phyloP scores from a whole-genome alignment of 1,140 invertebrate species.

The Drosophila parvula region DNA sequence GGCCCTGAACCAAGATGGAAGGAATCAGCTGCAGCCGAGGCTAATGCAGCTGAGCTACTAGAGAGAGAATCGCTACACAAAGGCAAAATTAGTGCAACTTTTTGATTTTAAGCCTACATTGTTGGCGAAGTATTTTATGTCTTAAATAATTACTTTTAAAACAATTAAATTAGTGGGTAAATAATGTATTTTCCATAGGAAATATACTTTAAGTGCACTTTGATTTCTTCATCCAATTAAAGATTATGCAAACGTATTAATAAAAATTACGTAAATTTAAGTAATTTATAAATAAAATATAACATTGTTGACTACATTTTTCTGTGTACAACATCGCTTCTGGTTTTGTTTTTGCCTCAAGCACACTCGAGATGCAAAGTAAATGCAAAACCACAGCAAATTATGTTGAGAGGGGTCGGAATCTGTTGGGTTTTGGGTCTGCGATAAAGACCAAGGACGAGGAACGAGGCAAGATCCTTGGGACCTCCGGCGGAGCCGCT shows the following conservation, averaged over 20 bases:
- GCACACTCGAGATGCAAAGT: slow-evolving; percentile 77
- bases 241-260: too few relatives aligned
- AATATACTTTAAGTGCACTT: too few relatives aligned
- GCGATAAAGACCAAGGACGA: slow-evolving; percentile 32
- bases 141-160: too few relatives aligned
- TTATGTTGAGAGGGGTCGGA: slow-evolving; percentile 68
- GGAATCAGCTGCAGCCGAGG: slow-evolving; percentile 24
- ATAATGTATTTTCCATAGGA: too few relatives aligned
- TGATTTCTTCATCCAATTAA: too few relatives aligned
- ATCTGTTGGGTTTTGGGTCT: slow-evolving; percentile 29
- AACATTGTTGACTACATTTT: background rate
- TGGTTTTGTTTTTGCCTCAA: slow-evolving; percentile 64
- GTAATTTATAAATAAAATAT: background rate
- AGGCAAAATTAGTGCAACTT: background rate
- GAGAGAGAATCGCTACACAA: slow-evolving; percentile 1
- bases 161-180: too few relatives aligned
- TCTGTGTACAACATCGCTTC: background rate
- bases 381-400: slow-evolving; percentile 82
- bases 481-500: slow-evolving; percentile 45
- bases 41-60: slow-evolving; percentile 48
- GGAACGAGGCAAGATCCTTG: slow-evolving; percentile 3
- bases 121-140: background rate
- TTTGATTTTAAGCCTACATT: background rate
- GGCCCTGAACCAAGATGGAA: slow-evolving; percentile 34
- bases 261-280: too few relatives aligned